phyloP scores from a whole-genome alignment of 2,888 invertebrate genomes.

The Eristalis tenax region DNA sequence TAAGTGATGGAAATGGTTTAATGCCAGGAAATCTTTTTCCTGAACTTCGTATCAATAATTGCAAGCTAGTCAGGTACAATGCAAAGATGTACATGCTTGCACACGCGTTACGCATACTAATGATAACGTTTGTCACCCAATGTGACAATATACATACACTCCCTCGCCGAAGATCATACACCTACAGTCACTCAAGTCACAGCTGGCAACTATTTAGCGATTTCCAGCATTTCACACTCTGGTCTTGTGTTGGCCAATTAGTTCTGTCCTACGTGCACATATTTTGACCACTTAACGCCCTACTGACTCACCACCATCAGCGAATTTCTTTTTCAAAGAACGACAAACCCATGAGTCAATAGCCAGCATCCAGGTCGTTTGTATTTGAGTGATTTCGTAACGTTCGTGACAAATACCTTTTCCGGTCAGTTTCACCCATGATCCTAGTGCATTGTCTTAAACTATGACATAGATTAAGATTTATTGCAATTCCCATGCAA shows the following conservation, averaged over 20 bases:
- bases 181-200: too few relatives aligned
- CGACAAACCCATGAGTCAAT: background rate
- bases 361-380: background rate
- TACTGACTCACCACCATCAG: background rate
- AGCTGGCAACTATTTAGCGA: too few relatives aligned
- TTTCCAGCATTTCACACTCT: background rate
- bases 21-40: too few relatives aligned
- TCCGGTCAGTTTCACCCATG: constrained; percentile 44
- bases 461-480: background rate
- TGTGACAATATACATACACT: too few relatives aligned
- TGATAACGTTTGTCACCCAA: too few relatives aligned
- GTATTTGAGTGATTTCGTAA: background rate
- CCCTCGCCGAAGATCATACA: too few relatives aligned
- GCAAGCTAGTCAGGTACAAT: too few relatives aligned
- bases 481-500: background rate
- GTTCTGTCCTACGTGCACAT: background rate
- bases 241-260: background rate
- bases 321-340: background rate
- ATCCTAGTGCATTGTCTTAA: background rate
- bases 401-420: constrained; percentile 18
- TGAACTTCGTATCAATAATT: too few relatives aligned
- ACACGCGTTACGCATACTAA: too few relatives aligned
- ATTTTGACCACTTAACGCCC: background rate
- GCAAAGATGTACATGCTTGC: too few relatives aligned
- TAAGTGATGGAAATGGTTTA: too few relatives aligned